A percentile compares a stretch with the other conserved stretches of the same genome.
phyloP scores from a whole-genome alignment of 2,113 vertebrate species.

The Aptenodytes forsteri region DNA sequence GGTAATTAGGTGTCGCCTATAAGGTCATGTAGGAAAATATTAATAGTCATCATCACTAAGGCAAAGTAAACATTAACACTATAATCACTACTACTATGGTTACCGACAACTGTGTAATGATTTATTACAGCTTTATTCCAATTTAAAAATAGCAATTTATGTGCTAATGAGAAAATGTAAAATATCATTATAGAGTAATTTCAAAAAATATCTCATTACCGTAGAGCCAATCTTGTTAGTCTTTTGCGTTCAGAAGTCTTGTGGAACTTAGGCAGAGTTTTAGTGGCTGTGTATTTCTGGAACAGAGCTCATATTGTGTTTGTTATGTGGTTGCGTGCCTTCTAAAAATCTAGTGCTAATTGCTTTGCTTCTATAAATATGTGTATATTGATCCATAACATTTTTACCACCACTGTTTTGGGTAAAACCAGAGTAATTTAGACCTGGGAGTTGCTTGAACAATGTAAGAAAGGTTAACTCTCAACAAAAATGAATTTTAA shows the following conservation, averaged over 20 bases:
- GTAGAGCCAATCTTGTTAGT: background rate
- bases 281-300: background rate
- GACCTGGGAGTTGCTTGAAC: background rate
- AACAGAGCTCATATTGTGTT: background rate
- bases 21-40: background rate
- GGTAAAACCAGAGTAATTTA: background rate
- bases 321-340: background rate
- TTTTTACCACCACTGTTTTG: background rate
- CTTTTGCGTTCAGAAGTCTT: background rate
- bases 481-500: background rate
- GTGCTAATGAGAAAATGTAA: conserved; percentile 17
- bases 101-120: background rate
- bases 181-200: conserved; percentile 4
- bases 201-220: background rate
- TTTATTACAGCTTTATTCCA: background rate
- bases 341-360: background rate
- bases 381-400: background rate
- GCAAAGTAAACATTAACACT: background rate
- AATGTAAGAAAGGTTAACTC: background rate
- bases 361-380: background rate
- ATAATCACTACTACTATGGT: background rate
- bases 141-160: conserved; percentile 18
- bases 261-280: background rate
- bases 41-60: background rate
- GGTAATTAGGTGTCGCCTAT: background rate